Conservation (phyloP, 2,113 vertebrate genomes). For the Phoxinus phoxinus region DNA sequence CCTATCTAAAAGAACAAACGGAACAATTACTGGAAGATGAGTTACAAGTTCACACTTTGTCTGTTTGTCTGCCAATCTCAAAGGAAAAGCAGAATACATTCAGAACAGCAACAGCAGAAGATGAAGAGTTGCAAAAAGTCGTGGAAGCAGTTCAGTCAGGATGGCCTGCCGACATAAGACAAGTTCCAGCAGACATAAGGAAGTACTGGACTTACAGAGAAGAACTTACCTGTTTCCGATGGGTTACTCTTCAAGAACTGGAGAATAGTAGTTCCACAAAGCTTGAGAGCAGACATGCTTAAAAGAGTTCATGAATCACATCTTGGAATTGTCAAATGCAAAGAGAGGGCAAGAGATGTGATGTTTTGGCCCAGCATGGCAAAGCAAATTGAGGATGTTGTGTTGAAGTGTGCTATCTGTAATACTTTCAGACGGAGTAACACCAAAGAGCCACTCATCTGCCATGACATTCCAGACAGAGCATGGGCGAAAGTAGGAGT, state of each 20-base stretch:
- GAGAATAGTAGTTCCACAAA: slow-evolving; percentile 5
- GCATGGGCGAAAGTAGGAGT: slow-evolving; percentile 42
- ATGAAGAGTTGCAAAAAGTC: too few species aligned
- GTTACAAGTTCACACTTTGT: too few species aligned
- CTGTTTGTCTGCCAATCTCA: too few species aligned
- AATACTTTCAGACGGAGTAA: neutral
- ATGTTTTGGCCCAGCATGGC: too few species aligned
- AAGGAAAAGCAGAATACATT: too few species aligned
- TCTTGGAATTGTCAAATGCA: slow-evolving; percentile 1
- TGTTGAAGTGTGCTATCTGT: slow-evolving; percentile 16
- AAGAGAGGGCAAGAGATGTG: neutral
- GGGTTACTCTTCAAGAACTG: slow-evolving; percentile 1
- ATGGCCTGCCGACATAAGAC: neutral
- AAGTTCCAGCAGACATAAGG: too few species aligned
- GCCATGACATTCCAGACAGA: slow-evolving; percentile 35
- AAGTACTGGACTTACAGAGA: slow-evolving; percentile 28
- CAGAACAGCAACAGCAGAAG: too few species aligned
- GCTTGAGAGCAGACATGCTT: slow-evolving; percentile 25
- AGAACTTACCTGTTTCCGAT: slow-evolving; percentile 15
- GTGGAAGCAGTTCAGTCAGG: too few species aligned
- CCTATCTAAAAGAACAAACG: too few species aligned
- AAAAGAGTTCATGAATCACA: slow-evolving; percentile 31
- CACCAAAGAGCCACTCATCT: slow-evolving; percentile 22
- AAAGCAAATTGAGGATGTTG: too few species aligned
- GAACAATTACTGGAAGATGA: too few species aligned